These are phyloP conservation scores for Gyrodactylus bullatarudis DNA, from an alignment of 1,140 invertebrate genomes.

Conservation along the genomic window DNA sequence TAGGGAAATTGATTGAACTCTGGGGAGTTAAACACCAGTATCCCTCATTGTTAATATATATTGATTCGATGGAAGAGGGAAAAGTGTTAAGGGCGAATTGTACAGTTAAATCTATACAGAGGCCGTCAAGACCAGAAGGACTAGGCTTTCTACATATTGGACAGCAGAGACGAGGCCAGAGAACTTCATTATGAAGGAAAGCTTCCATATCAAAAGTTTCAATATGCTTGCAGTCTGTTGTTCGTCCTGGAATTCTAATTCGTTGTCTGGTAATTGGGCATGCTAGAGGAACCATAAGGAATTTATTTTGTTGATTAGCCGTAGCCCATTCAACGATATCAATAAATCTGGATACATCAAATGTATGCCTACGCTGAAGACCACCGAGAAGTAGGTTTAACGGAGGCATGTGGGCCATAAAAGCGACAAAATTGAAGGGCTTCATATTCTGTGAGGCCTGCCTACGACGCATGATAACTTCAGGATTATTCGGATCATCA, in stretches of 20 bases:
- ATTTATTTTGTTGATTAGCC: neutral
- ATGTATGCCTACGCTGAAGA: neutral
- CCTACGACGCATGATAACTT: neutral
- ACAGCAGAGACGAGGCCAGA: neutral
- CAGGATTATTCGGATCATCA: neutral
- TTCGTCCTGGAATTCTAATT: neutral
- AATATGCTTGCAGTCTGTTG: neutral
- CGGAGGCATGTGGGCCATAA: neutral
- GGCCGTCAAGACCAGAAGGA: neutral
- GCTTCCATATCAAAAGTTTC: constrained; percentile 3
- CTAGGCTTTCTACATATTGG: constrained; percentile 1
- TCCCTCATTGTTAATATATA: neutral
- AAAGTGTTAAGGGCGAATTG: neutral
- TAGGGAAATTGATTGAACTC: neutral
- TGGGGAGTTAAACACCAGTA: neutral
- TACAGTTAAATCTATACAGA: neutral
- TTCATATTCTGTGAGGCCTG: neutral
- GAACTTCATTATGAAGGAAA: neutral
- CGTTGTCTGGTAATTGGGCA: neutral
- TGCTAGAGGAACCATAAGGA: neutral
- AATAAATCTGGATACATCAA: neutral
- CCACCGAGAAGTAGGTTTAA: neutral
- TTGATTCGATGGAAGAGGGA: neutral
- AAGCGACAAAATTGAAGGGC: neutral
- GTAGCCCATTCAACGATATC: neutral